phyloP scores from a whole-genome alignment of 2,888 invertebrate genomes.

The Hetaerina titia region DNA sequence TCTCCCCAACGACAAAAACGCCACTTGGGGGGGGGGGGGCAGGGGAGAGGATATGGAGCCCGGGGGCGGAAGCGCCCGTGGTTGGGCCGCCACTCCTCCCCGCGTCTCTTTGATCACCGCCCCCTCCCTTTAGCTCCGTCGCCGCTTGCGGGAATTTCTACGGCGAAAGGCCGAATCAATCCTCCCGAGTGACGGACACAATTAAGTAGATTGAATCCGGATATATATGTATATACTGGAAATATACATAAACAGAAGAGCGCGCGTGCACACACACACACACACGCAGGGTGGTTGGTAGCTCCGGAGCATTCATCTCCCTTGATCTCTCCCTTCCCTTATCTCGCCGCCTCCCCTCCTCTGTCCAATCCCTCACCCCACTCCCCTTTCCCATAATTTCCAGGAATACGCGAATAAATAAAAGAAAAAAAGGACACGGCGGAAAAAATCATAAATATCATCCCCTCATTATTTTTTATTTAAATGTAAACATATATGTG shows the following conservation, averaged over 20 bases:
- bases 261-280: not conserved
- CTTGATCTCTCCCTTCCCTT: not conserved
- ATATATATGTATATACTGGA: not conserved
- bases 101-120: conserved; percentile 34
- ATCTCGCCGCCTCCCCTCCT: not conserved
- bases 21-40: not conserved
- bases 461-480: not conserved
- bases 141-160: not conserved
- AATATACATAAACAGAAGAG: not conserved
- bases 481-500: not conserved
- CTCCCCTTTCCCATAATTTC: not conserved
- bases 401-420: not conserved
- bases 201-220: conserved; percentile 60
- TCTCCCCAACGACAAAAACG: not conserved
- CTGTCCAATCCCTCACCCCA: not conserved
- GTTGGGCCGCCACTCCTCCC: not conserved
- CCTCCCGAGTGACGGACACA: conserved; percentile 60
- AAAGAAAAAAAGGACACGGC: not conserved
- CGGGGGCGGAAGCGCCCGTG: not conserved
- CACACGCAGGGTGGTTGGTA: not conserved
- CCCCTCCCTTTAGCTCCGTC: not conserved
- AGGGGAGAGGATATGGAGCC: not conserved
- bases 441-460: not conserved
- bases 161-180: conserved; percentile 59
- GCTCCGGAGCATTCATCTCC: not conserved